These are phyloP conservation scores for Cyanoderma ruficeps DNA, from an alignment of 2,113 vertebrate genomes.

Conservation along the genomic window DNA sequence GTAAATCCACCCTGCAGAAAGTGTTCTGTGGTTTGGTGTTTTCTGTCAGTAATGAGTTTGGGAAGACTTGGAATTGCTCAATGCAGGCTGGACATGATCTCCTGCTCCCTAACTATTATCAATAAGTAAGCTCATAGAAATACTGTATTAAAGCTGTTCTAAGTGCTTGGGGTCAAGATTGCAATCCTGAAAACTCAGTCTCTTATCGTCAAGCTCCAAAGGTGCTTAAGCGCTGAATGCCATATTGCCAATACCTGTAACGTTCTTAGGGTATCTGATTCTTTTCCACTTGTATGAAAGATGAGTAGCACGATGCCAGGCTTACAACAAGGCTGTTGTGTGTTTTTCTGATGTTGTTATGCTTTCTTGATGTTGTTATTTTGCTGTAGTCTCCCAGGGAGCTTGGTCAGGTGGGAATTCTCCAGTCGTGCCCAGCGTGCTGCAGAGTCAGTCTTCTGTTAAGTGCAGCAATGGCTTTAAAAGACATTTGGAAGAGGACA, in stretches of 20 bases:
- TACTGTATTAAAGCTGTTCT: not conserved
- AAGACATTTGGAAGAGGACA: slow-evolving; percentile 4
- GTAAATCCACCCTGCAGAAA: not conserved
- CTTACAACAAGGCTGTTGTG: not conserved
- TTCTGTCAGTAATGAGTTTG: not conserved
- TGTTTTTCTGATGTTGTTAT: not conserved
- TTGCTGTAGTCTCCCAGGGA: not conserved
- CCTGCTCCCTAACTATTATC: not conserved
- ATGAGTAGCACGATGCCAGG: not conserved
- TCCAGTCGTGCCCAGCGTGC: rapidly evolving
- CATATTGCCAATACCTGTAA: not conserved
- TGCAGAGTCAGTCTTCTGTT: not conserved
- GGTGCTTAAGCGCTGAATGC: not conserved
- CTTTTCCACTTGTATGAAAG: not conserved
- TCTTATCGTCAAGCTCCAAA: rapidly evolving
- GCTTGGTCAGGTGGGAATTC: not conserved
- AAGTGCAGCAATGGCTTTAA: not conserved
- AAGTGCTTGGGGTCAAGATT: not conserved
- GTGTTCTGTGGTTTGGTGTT: not conserved
- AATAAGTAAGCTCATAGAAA: not conserved
- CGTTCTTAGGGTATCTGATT: not conserved
- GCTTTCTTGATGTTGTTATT: not conserved
- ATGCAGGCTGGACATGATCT: not conserved
- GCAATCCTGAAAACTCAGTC: not conserved
- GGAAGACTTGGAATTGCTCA: not conserved